Evolutionary conservation across 2,888 invertebrate genomes (phyloP), one percentile per base, ranked within the genome.

Genomic region (Ormyrus thymus): DNA sequence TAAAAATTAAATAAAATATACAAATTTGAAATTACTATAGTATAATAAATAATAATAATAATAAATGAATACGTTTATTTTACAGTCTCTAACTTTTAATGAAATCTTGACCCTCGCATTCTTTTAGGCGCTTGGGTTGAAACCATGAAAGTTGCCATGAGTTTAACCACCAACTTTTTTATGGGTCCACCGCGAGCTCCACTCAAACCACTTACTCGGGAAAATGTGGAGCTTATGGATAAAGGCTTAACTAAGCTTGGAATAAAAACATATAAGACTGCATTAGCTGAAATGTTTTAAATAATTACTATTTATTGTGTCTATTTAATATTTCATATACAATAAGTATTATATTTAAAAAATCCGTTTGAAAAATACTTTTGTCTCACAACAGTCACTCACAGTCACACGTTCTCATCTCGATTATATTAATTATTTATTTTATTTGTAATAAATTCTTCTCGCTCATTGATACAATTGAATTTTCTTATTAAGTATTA

Each of bases 81-180:
- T 29, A 4, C 29, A 29, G 29, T 3, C 3, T 29, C 29, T n/a
- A 68, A 15, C 15, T 62, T 29, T 68, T 0, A 45, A 51, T 53
- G 1, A 10, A 64, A 61, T 69, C 75, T 82, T 90, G 4, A 4
- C 29, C 1, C 29, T 29, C 4, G 29, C 29, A 29, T 29, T 29
- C 29, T 29, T 29, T 29, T 29, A 94, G 94, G 94, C 80, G 86
- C 91, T 8, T 94, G 94, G 94, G 94, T 95, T 9, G 92, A 93
- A 7, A 92, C 93, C 15, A 94, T 95, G 94, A 95, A 95, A 89
- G 91, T 91, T 9, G 94, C 94, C 2, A 95, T 94, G 94, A 91
- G 92, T 82, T 85, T 93, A 7, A 92, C 92, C 0, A 91, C 95
- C 43, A 91, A 93, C 79, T 65, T 81, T 11, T 66, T n/a, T 10